Percentiles rank a stretch among this genome's conserved stretches.
Conservation (phyloP, 2,888 invertebrate species). For the Leucoptera coffeella region DNA sequence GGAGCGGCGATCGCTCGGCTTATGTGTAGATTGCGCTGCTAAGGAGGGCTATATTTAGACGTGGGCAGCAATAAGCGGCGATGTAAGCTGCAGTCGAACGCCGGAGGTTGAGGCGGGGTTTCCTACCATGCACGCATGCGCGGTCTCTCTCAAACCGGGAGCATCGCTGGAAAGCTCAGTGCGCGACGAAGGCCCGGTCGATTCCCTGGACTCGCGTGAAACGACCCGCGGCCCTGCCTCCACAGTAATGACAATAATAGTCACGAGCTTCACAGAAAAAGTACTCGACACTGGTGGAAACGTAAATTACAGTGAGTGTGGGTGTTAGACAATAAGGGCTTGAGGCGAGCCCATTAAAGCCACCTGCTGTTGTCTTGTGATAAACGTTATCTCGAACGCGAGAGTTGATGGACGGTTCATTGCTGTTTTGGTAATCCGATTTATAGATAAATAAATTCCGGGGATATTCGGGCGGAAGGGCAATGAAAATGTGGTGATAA, state of each 20-base stretch:
- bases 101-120: neutral
- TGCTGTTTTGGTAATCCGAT: too few species aligned
- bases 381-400: slow-evolving; percentile 8
- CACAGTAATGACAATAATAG: too few species aligned
- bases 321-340: too few species aligned
- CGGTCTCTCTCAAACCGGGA: slow-evolving; percentile 20
- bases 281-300: too few species aligned
- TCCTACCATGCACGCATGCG: slow-evolving; percentile 14
- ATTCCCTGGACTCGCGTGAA: slow-evolving; percentile 33
- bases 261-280: too few species aligned
- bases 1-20: neutral
- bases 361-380: slow-evolving; percentile 16
- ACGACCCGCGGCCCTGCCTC: too few species aligned
- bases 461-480: too few species aligned
- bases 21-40: neutral
- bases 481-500: too few species aligned
- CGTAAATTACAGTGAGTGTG: too few species aligned
- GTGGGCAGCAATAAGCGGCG: neutral
- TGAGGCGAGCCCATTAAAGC: too few species aligned
- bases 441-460: too few species aligned
- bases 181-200: slow-evolving; percentile 46
- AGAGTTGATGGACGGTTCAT: neutral
- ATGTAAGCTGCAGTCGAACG: neutral
- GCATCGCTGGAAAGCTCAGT: slow-evolving; percentile 32
- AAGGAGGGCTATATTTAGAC: neutral